Evolutionary conservation across 2,888 invertebrate genomes (phyloP).

Genomic region (Conops quadrifasciatus): DNA sequence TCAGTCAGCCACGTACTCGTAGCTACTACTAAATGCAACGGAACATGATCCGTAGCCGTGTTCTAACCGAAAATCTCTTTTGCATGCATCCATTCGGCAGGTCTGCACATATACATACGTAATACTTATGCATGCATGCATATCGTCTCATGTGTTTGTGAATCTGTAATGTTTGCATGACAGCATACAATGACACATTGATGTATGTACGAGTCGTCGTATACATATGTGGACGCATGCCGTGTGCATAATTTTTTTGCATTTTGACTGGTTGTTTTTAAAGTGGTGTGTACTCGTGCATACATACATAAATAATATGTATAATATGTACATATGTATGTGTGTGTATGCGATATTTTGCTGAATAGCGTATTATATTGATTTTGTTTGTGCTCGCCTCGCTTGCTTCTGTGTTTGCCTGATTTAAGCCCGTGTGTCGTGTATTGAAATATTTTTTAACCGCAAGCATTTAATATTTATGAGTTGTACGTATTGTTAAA

Average conservation of each 20-base stretch:
- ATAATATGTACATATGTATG: background rate
- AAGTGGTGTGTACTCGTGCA: background rate
- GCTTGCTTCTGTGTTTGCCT: background rate
- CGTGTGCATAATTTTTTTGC: slow-evolving; percentile 18
- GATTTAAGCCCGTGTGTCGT: slow-evolving; percentile 12
- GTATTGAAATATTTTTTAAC: slow-evolving; percentile 12
- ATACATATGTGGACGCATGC: slow-evolving; percentile 15
- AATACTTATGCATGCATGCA: too few species aligned
- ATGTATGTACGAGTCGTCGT: too few species aligned
- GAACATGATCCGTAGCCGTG: too few species aligned
- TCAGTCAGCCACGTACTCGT: too few species aligned
- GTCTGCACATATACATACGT: too few species aligned
- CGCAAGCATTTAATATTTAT: slow-evolving; percentile 29
- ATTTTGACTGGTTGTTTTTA: slow-evolving; percentile 14
- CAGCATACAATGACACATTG: too few species aligned
- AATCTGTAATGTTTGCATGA: too few species aligned
- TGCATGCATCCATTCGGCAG: too few species aligned
- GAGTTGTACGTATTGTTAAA: slow-evolving; percentile 22
- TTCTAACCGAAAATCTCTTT: too few species aligned
- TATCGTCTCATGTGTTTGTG: too few species aligned
- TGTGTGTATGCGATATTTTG: background rate
- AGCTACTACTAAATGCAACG: too few species aligned
- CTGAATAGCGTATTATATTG: background rate
- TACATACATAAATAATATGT: too few species aligned
- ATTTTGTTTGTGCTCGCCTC: background rate